A percentile compares a stretch with the other conserved stretches of the same genome.
These are phyloP conservation scores for Centroberyx gerrardi DNA, from an alignment of 2,797 vertebrate genomes.

Conservation along the genomic window DNA sequence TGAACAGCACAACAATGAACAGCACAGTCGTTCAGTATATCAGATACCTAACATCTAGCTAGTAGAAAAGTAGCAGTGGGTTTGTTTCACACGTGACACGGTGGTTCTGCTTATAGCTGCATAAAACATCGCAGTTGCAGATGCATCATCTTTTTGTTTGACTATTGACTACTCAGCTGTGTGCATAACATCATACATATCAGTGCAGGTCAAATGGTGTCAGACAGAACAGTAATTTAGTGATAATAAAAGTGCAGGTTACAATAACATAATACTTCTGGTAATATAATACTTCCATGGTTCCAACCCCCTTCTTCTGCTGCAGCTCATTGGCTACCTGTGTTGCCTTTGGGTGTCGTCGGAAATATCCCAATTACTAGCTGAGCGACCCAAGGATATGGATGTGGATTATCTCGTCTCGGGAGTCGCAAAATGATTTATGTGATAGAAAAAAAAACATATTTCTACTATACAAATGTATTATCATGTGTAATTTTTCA, in stretches of 20 bases:
- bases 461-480: too few species aligned
- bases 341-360: constrained; percentile 31
- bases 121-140: neutral
- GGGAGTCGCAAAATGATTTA: too few species aligned
- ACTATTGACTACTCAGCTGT: too few species aligned
- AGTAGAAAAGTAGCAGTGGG: neutral
- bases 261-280: too few species aligned
- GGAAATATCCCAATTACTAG: constrained; percentile 14
- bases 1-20: too few species aligned
- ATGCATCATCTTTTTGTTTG: neutral
- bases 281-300: neutral
- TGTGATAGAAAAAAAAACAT: too few species aligned
- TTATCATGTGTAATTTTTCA: too few species aligned
- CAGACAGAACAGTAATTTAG: neutral
- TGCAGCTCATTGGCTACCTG: constrained; percentile 32
- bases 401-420: too few species aligned
- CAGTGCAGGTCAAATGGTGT: neutral
- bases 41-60: neutral
- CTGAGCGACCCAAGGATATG: too few species aligned
- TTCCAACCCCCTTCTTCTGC: constrained; percentile 23
- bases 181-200: neutral
- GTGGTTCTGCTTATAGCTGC: neutral
- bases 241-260: too few species aligned
- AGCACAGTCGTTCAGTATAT: neutral
- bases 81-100: neutral